phyloP scores from a whole-genome alignment of 2,888 invertebrate species.

The Drosophila percnosoma region DNA sequence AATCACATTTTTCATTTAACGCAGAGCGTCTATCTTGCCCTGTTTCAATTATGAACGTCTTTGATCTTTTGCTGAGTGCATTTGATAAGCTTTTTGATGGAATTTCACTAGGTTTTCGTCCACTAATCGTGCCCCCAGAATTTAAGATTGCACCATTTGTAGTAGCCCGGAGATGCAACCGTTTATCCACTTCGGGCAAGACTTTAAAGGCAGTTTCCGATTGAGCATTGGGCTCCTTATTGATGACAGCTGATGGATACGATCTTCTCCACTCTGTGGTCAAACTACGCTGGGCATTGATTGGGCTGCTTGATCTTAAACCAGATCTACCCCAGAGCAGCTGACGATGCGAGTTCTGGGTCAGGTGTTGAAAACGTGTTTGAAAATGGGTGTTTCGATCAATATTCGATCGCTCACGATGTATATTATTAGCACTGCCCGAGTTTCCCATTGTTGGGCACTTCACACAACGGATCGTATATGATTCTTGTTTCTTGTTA shows the following conservation, averaged over 20 bases:
- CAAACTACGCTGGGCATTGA: slow-evolving; percentile 18
- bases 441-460: slow-evolving; percentile 77
- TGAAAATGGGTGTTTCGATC: slow-evolving; percentile 66
- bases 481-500: not conserved
- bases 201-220: slow-evolving; percentile 86
- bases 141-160: slow-evolving; percentile 93
- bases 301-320: slow-evolving; percentile 33
- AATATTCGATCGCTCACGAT: slow-evolving; percentile 53
- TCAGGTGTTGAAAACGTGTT: slow-evolving; percentile 37
- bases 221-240: slow-evolving; percentile 30
- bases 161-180: slow-evolving; percentile 88
- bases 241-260: slow-evolving; percentile 30
- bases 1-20: slow-evolving; percentile 4
- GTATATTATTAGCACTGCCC: slow-evolving; percentile 76
- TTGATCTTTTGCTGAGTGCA: slow-evolving; percentile 58
- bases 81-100: slow-evolving; percentile 7
- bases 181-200: slow-evolving; percentile 89
- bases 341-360: slow-evolving; percentile 27
- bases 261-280: slow-evolving; percentile 55
- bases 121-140: slow-evolving; percentile 93
- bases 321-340: slow-evolving; percentile 39
- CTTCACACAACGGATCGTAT: not conserved
- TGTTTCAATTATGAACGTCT: slow-evolving; percentile 62
- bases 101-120: slow-evolving; percentile 85
- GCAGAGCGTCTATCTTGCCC: slow-evolving; percentile 12